Base-by-base conservation (phyloP, 2,797 vertebrate genomes). In the Acanthurus lineatus region DNA sequence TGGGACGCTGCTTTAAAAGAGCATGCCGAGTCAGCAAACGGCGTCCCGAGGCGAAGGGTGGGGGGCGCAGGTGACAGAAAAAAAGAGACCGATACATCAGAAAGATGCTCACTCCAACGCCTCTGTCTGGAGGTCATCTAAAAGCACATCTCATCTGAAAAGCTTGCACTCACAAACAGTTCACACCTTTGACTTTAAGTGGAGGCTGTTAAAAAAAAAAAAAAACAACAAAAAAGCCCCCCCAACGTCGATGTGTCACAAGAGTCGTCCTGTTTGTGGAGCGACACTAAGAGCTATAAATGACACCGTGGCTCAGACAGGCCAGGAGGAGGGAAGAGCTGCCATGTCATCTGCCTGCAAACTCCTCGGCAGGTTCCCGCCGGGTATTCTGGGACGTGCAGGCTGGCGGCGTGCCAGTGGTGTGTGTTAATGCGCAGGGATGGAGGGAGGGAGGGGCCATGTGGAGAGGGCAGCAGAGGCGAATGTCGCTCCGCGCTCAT, bases 381-480 rank as follows among this genome's bases (percentile, higher is more conserved):
- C 0, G 70, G 79, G 90, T 82, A 91, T 89, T 91, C 89, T 86
- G 89, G 91, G 91, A 88, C 2, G 69, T 32, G 77, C 73, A 49
- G 67, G 0, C 73, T 89, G 91, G 92, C 86, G 35, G 67, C 56
- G 44, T 6, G 90, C 90, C 91, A 86, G 75, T 1, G 38, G 65
- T 45, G 84, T 67, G 80, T 73, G 28, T 32, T 32, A 47, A 67
- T 73, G 61, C 71, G 81, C 68, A 73, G 59, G 60, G 72, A 77
- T 25, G 25, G 67, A 78, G 69, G 66, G 17, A 40, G 28, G n/a
- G n/a, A n/a, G n/a, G n/a, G 28, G 73, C 20, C 32, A 49, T 49
- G 69, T 44, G 59, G 63, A 5, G 72, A 65, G 70, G 66, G 73
- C 44, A 25, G 56, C 12, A 22, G 62, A 63, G 76, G 61, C 9